Percentiles rank a stretch among this genome's conserved stretches.
phyloP scores from a whole-genome alignment of 1,140 invertebrate species.

The Eriosoma lanigerum region DNA sequence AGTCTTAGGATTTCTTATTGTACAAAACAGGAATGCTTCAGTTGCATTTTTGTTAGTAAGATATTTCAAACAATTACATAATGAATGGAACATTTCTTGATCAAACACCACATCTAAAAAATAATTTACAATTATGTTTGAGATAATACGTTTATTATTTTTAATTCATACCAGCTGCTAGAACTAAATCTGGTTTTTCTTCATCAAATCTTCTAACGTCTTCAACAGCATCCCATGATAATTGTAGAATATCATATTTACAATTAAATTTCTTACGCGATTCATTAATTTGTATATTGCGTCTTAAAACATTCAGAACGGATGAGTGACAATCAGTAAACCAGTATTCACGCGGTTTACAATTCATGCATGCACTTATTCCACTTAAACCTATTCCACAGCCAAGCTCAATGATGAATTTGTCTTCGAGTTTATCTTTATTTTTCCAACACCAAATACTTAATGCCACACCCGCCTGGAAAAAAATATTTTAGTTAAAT shows the following conservation, averaged over 20 bases:
- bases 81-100: conserved; percentile 26
- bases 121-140: background rate
- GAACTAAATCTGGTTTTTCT: conserved; percentile 37
- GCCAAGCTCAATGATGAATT: conserved; percentile 64
- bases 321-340: conserved; percentile 63
- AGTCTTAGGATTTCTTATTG: conserved; percentile 46
- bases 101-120: conserved; percentile 51
- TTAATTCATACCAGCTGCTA: conserved; percentile 45
- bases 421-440: conserved; percentile 57
- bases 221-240: conserved; percentile 12
- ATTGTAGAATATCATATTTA: conserved; percentile 4
- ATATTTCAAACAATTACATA: conserved; percentile 24
- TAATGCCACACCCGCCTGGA: conserved; percentile 61
- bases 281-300: conserved; percentile 49
- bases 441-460: conserved; percentile 63
- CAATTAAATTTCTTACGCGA: conserved; percentile 12
- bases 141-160: background rate
- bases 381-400: conserved; percentile 64
- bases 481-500: background rate
- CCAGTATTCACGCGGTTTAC: conserved; percentile 60
- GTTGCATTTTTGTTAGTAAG: conserved; percentile 22
- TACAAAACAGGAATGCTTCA: conserved; percentile 43
- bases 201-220: conserved; percentile 33
- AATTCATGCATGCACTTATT: conserved; percentile 59
- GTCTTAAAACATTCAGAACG: conserved; percentile 58